Evolutionary conservation across 1,140 invertebrate species (phyloP).

Genomic region (Tetramorium parvispinum): DNA sequence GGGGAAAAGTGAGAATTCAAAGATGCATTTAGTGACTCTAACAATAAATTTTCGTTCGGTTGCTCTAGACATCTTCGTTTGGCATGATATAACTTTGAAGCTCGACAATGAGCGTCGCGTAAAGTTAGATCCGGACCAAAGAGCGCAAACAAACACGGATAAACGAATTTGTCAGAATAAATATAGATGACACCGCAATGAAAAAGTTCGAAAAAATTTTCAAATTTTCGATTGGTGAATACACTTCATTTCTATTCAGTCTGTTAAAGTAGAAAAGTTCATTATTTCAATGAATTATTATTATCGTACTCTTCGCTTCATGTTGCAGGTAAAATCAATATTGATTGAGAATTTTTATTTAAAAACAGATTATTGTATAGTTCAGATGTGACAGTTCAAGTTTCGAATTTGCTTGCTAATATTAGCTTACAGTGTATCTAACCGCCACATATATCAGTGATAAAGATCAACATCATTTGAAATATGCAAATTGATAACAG

Average conservation of each 20-base stretch:
- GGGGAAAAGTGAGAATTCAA: slow-evolving; percentile 39
- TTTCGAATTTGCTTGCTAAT: background rate
- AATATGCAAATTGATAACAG: background rate
- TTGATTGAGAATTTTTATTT: background rate
- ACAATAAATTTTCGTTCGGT: slow-evolving; percentile 38
- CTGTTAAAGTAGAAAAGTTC: background rate
- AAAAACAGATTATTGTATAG: background rate
- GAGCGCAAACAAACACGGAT: background rate
- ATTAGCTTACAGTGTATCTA: background rate
- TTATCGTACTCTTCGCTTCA: background rate
- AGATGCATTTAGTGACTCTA: background rate
- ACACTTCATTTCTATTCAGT: background rate
- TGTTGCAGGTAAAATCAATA: background rate
- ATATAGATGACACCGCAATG: background rate
- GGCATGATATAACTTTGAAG: background rate
- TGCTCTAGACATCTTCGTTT: background rate
- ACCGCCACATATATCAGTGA: background rate
- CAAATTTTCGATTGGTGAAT: background rate
- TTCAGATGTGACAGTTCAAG: background rate
- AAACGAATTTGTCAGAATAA: background rate
- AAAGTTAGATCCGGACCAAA: background rate
- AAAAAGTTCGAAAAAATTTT: no score
- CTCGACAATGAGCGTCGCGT: background rate
- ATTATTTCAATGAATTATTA: background rate
- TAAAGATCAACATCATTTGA: background rate